phyloP scores from a whole-genome alignment of 2,113 vertebrate species.

The Garra rufa region DNA sequence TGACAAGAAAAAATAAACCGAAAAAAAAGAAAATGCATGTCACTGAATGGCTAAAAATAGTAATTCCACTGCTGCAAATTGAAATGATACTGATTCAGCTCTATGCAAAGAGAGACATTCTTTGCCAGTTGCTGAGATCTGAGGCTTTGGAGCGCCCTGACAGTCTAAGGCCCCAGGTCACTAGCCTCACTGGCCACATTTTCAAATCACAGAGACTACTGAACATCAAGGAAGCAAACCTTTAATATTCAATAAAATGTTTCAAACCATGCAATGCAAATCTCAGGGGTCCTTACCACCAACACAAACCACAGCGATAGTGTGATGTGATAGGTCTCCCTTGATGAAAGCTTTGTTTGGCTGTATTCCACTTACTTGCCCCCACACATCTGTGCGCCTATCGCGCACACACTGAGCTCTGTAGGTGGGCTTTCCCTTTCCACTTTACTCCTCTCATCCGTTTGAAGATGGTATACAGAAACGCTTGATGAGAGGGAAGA shows the following conservation, averaged over 20 bases:
- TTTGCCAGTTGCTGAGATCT: neutral
- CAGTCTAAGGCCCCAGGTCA: neutral
- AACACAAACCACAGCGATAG: constrained; percentile 8
- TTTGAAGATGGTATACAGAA: constrained; percentile 14
- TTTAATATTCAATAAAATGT: neutral
- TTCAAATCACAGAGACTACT: neutral
- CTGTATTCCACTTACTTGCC: neutral
- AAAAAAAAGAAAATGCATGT: no score
- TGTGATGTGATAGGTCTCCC: constrained; percentile 18
- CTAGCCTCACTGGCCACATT: neutral
- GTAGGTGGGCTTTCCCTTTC: constrained; percentile 23
- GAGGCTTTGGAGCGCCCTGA: neutral
- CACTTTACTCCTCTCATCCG: neutral
- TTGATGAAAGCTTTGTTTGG: constrained; percentile 32
- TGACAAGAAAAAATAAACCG: no score
- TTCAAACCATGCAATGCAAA: neutral
- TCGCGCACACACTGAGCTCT: neutral
- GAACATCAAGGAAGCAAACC: neutral
- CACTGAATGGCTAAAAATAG: neutral
- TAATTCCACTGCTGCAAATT: neutral
- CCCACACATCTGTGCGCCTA: neutral
- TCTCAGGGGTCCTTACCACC: neutral
- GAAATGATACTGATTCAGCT: neutral
- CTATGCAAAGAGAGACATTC: neutral
- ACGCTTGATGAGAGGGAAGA: neutral